Evolutionary conservation across 1,140 invertebrate species (phyloP), one percentile per base, ranked within the genome.

Genomic region (Achatina immaculata): DNA sequence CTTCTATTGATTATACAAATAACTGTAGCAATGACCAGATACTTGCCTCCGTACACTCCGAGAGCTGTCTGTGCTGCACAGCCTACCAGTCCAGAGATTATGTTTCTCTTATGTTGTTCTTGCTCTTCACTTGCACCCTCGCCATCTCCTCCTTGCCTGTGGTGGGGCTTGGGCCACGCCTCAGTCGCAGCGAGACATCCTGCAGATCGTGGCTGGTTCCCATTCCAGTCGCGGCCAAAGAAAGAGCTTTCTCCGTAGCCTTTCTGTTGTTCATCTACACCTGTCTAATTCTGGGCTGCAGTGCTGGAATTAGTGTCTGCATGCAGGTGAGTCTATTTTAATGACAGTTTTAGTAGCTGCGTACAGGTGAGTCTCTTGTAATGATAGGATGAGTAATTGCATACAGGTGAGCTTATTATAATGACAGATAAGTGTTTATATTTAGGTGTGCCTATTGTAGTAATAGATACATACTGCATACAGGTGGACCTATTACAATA

Each of bases 191-290:
- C 24, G 84, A 85, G 4, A 72, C 45, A 14, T 69, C 81, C 7
- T 88, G 87, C 77, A 40, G 81, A 43, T 81, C 85, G 14, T 88
- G 87, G 87, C 82, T 88, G 6, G 55, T 84, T 2, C 71, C 84
- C 19, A 83, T 65, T 0, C 86, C 87, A 0, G 34, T 28, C 14
- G 21, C 72, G 24, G 34, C 19, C 7, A 74, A 74, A 69, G 62
- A 85, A 58, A 76, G 82, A 62, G 77, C 80, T 11, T 88, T 84
- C 75, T 87, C 82, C 55, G 34, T 88, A 21, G 73, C 79, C 1
- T 85, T 86, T 66, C 66, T 88, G 43, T 31, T 78, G n/a, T 81
- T 86, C 24, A 83, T 80, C 11, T 80, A 71, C 34, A 11, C 48
- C 21, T 80, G 78, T 43, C 34, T 80, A 7, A 16, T 55, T 14